Percentiles rank a stretch among this genome's conserved stretches.
phyloP scores from a whole-genome alignment of 2,888 invertebrate genomes.

The Hipparchia sbordonii region DNA sequence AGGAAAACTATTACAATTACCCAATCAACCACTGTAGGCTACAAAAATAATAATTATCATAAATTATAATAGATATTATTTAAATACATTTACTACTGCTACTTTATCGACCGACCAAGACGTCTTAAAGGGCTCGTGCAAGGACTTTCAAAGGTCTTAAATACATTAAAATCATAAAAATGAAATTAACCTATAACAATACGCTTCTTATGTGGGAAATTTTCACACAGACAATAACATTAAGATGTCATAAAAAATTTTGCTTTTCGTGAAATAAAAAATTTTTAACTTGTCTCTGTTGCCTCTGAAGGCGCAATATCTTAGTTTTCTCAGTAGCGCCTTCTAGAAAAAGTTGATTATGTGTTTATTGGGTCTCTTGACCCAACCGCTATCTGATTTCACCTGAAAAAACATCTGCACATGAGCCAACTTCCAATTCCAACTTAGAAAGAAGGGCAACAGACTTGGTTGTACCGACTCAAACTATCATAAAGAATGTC shows the following conservation, averaged over 20 bases:
- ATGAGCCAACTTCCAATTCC: conserved; percentile 3
- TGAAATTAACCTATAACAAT: no score
- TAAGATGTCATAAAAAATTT: background rate
- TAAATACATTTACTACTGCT: no score
- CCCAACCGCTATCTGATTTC: conserved; percentile 58
- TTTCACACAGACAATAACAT: no score
- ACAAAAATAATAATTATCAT: no score
- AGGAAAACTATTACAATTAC: no score
- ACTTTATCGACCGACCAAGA: no score
- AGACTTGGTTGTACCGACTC: background rate
- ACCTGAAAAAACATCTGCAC: background rate
- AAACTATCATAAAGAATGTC: background rate
- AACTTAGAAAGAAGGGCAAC: background rate
- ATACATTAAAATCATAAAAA: no score
- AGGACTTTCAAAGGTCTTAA: no score
- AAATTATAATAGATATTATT: no score
- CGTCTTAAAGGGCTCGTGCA: no score
- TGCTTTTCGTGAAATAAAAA: background rate
- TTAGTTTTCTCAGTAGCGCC: conserved; percentile 17
- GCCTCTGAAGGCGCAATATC: background rate
- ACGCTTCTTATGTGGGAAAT: no score
- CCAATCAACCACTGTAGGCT: no score
- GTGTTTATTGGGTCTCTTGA: conserved; percentile 62
- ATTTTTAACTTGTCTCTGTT: background rate
- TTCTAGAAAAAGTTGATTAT: conserved; percentile 51